A percentile compares a stretch with the other conserved stretches of the same genome.
Evolutionary conservation across 2,113 vertebrate genomes (phyloP).

Genomic region (Sinocyclocheilus grahami): DNA sequence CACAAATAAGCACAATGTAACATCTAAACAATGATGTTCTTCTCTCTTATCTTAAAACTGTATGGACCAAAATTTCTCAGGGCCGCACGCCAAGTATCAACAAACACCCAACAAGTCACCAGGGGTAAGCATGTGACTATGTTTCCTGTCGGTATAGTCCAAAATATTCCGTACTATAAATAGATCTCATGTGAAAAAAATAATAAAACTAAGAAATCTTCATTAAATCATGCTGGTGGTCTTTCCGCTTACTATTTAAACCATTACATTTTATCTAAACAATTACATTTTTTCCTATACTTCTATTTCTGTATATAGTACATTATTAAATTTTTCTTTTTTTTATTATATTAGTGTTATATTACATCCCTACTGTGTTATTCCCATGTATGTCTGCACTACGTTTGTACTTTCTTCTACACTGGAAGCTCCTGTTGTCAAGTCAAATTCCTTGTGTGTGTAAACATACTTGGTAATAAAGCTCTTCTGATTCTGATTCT

Average conservation of each 20-base stretch:
- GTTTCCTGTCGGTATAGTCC: slow-evolving; percentile 31
- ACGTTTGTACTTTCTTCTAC: no score
- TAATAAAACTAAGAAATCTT: not conserved
- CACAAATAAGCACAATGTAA: not conserved
- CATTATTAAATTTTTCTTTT: no score
- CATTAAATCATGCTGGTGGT: not conserved
- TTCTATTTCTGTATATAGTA: no score
- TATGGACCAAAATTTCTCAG: not conserved
- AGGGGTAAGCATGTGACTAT: not conserved
- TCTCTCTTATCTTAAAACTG: not conserved
- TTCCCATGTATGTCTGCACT: no score
- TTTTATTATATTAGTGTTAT: no score
- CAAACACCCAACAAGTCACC: slow-evolving; percentile 21
- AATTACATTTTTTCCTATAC: no score
- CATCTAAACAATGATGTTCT: not conserved
- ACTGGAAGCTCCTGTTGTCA: no score
- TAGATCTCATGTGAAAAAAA: slow-evolving; percentile 15
- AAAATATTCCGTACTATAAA: slow-evolving; percentile 39
- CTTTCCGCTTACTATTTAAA: not conserved
- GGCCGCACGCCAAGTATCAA: not conserved
- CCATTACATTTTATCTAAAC: no score
- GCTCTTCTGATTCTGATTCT: no score
- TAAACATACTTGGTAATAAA: no score
- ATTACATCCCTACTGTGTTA: no score
- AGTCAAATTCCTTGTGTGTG: no score